Evolutionary conservation across 2,797 vertebrate genomes (phyloP).

Genomic region (Crenichthys baileyi): DNA sequence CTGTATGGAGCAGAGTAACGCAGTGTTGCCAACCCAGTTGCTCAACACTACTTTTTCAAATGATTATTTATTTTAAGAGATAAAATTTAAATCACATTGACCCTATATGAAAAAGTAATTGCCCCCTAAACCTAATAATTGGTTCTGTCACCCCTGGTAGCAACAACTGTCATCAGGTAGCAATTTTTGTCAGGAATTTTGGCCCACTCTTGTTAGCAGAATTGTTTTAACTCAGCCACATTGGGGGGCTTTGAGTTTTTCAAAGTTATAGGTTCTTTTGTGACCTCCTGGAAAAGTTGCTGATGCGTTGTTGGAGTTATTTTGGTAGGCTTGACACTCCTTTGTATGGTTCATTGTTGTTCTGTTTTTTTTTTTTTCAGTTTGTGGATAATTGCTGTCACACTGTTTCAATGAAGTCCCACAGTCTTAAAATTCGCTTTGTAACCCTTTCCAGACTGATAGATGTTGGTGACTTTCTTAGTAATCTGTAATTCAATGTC

Average conservation of each 20-base stretch:
- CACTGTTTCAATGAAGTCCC: background rate
- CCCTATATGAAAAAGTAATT: no score
- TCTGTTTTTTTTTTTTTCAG: background rate
- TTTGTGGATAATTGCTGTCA: background rate
- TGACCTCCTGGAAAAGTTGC: background rate
- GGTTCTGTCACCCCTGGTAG: background rate
- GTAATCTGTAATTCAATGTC: background rate
- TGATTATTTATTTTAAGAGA: background rate
- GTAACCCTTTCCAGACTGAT: background rate
- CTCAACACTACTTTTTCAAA: no score
- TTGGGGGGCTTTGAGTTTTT: no score
- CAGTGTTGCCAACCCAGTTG: no score
- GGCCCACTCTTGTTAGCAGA: no score
- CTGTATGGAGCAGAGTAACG: background rate
- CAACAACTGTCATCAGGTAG: no score
- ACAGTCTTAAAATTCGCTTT: background rate
- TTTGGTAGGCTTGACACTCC: background rate
- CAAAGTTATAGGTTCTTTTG: background rate
- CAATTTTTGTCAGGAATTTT: no score
- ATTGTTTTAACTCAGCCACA: no score
- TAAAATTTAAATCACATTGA: no score
- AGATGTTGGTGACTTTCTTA: background rate
- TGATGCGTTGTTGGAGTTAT: background rate
- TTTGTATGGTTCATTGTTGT: background rate
- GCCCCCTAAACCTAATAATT: background rate